Conservation (phyloP, 2,888 invertebrate species). For the Microchrysa polita region DNA sequence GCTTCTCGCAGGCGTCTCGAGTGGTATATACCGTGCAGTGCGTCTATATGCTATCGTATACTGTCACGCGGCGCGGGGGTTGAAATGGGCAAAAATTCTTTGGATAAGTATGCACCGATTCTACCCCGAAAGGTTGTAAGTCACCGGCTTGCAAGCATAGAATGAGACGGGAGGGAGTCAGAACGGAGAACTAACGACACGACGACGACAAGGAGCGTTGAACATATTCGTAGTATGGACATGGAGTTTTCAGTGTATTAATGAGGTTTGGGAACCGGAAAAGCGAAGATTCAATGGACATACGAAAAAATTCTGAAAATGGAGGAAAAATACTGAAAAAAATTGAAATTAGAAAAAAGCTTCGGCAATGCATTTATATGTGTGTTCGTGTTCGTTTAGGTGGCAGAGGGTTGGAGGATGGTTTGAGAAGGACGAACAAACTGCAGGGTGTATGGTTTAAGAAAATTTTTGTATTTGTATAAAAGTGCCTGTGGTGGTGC, state of each 20-base stretch:
- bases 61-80: too few species aligned
- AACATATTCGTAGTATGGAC: constrained; percentile 24
- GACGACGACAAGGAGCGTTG: constrained; percentile 1
- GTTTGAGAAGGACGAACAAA: constrained; percentile 23
- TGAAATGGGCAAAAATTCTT: constrained; percentile 48
- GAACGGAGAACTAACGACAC: not conserved
- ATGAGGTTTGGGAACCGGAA: constrained; percentile 36
- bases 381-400: constrained; percentile 31
- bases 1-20: constrained; percentile 34
- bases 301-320: constrained; percentile 45
- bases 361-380: constrained; percentile 27
- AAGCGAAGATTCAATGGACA: constrained; percentile 41
- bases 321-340: constrained; percentile 47
- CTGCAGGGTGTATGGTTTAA: constrained; percentile 26
- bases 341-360: constrained; percentile 46
- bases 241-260: constrained; percentile 25
- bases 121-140: not conserved
- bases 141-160: constrained; percentile 15
- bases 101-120: constrained; percentile 43
- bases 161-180: not conserved
- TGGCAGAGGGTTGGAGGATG: not conserved
- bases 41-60: not conserved
- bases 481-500: constrained; percentile 1
- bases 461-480: constrained; percentile 34
- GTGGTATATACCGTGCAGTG: not conserved